Evolutionary conservation across 2,797 vertebrate species (phyloP), one percentile per base, ranked within the genome.

Genomic region (Margarornis squamiger): DNA sequence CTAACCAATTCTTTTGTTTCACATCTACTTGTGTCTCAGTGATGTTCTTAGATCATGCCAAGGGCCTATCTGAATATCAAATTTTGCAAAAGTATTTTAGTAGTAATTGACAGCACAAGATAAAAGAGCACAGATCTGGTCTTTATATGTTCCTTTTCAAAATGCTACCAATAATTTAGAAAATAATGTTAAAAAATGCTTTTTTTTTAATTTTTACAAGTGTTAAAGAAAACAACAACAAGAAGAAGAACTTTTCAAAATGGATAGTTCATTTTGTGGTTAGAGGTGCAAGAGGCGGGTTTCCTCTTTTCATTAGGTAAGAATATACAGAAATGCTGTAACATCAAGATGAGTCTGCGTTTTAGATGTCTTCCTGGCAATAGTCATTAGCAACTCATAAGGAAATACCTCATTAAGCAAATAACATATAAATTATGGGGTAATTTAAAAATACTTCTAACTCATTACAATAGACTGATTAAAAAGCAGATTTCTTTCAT

Each of bases 351-450:
- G 41, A 86, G 55, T 67, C 81, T 80, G 79, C 70, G 74, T 89
- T 91, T 91, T 76, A 81, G 61, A 89, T 71, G 0, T 78, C 85
- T 93, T 83, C 83, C n/a, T 74, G 68, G 88, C 55, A 93, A 54
- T 51, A 88, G 21, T 77, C 55, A 95, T 97, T 95, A 96, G 88
- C 63, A 94, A 96, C 61, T 77, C 88, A 88, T 88, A 86, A 94
- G 79, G 92, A 94, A 95, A 94, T 95, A 95, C 82, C 48, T 91
- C 92, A 91, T 97, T 93, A 96, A 88, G 74, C 77, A 96, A 96
- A 96, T 86, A 88, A 61, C 36, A 46, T 79, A 95, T 90, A 91
- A 94, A 92, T 92, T 95, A 92, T 63, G 8, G 80, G 46, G 61
- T 66, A 95, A 96, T 97, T 92, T 88, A 68, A 88, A 94, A 96